Evolutionary conservation across 1,140 invertebrate genomes (phyloP), one percentile per base, ranked within the genome.

Genomic region (Yoshiicerus persimilis): DNA sequence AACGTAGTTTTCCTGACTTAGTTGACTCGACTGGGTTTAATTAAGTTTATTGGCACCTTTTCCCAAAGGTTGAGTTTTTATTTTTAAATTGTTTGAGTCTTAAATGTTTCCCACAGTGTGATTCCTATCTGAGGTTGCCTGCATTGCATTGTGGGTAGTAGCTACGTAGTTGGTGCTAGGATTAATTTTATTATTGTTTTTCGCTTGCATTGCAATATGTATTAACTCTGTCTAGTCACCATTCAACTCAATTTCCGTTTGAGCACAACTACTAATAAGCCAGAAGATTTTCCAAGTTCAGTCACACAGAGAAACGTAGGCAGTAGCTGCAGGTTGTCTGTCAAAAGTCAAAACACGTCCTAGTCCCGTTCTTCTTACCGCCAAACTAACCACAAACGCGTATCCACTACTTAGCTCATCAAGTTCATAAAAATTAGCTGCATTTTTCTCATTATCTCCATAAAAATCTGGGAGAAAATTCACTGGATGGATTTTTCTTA

Each of bases 1-100:
- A 77, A 32, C 20, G 70, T 34, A 36, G 32, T 80, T 80, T n/a
- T 34, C 9, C 13, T 70, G 4, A 30, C 5, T 13, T 9, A 56
- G 47, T 80, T n/a, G 32, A 38, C 34, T 80, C n/a, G 20, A 20
- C 75, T 36, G 32, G 13, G 75, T 84, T 84, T 84, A 47, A 84
- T 84, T 84, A 84, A 84, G 83, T 84, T 84, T 84, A 84, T 84
- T 84, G 83, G 83, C 83, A 84, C 47, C 83, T 84, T 56, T 47
- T 47, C 38, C 34, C 47, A 84, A 41, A 62, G 83, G 83, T 84
- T 30, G 38, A 84, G 11, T 80, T 80, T 80, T 80, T 80, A 80
- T 80, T 80, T 80, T 47, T 56, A 84, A 84, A 23, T 39, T 77
- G 27, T 77, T 47, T 30, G 56, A 84, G 32, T 27, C 23, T 6